A percentile compares a stretch with the other conserved stretches of the same genome.
These are phyloP conservation scores for Ephydatia muelleri DNA, from an alignment of 37 sponge, comb jelly and placozoan species.

Conservation along the genomic window DNA sequence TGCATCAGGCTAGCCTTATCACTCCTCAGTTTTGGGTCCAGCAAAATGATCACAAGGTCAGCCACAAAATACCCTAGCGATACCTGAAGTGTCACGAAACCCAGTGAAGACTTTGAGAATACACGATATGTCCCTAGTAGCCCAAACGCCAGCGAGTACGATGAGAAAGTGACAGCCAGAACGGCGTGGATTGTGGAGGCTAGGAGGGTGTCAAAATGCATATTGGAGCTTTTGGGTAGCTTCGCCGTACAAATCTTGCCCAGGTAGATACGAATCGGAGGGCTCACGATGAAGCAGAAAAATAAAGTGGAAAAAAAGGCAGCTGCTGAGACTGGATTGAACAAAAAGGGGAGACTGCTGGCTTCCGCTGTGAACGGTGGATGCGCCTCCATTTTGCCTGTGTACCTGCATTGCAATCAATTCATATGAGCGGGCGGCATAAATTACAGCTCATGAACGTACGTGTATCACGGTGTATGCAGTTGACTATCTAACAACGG, in stretches of 20 bases:
- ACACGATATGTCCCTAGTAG: constrained; percentile 12
- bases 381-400: not conserved
- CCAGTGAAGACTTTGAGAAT: constrained; percentile 38
- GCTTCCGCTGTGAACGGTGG: not conserved
- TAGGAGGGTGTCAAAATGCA: constrained; percentile 39
- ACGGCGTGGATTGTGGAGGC: constrained; percentile 69
- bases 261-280: not conserved
- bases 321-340: not conserved
- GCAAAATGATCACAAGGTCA: constrained; percentile 42
- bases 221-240: not conserved
- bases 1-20: constrained; percentile 26
- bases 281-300: constrained; percentile 13
- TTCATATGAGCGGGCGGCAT: no score
- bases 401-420: not conserved
- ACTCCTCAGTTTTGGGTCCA: constrained; percentile 39
- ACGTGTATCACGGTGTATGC: no score
- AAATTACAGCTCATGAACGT: no score
- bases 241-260: not conserved
- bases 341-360: constrained; percentile 2
- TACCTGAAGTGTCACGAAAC: constrained; percentile 34
- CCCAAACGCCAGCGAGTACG: constrained; percentile 23
- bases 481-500: no score
- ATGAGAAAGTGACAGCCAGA: not conserved
- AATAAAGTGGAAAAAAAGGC: constrained; percentile 20
- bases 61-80: constrained; percentile 67